These are phyloP conservation scores for Helicorthomorpha holstii DNA, from an alignment of 1,140 invertebrate genomes.

Conservation along the genomic window DNA sequence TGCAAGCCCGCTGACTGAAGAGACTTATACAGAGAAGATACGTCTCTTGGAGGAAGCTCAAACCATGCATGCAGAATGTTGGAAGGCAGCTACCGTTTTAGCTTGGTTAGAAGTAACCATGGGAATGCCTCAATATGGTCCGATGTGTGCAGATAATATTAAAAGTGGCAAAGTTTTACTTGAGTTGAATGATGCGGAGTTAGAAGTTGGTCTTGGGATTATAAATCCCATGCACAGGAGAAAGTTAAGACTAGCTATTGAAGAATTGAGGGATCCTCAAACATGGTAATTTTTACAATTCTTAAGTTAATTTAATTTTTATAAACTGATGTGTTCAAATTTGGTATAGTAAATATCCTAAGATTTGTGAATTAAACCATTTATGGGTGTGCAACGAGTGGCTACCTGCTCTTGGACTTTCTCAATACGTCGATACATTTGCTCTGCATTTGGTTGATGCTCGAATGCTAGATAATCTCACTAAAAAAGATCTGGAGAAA, in stretches of 20 bases:
- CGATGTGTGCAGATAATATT: constrained; percentile 73
- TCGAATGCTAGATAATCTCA: constrained; percentile 72
- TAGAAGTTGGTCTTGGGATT: constrained; percentile 71
- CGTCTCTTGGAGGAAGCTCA: constrained; percentile 64
- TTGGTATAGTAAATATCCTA: constrained; percentile 56
- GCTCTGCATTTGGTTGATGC: constrained; percentile 80
- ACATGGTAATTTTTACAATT: constrained; percentile 16
- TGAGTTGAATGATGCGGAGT: constrained; percentile 69
- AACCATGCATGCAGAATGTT: constrained; percentile 70
- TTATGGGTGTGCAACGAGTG: constrained; percentile 84
- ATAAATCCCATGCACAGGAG: constrained; percentile 78
- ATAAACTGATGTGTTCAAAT: background rate
- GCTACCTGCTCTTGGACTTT: constrained; percentile 72
- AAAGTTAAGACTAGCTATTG: constrained; percentile 81
- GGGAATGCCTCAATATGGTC: constrained; percentile 83
- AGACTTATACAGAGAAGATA: constrained; percentile 66
- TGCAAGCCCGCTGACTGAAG: constrained; percentile 49
- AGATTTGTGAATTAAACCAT: constrained; percentile 65
- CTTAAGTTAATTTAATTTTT: background rate
- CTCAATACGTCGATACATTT: constrained; percentile 74
- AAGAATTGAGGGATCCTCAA: constrained; percentile 69
- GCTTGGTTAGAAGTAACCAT: constrained; percentile 84
- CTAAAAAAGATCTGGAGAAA: constrained; percentile 86
- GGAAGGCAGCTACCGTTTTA: constrained; percentile 78
- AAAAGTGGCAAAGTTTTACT: constrained; percentile 86